Evolutionary conservation across 2,113 vertebrate genomes (phyloP).

Genomic region (Gracilinanus agilis): DNA sequence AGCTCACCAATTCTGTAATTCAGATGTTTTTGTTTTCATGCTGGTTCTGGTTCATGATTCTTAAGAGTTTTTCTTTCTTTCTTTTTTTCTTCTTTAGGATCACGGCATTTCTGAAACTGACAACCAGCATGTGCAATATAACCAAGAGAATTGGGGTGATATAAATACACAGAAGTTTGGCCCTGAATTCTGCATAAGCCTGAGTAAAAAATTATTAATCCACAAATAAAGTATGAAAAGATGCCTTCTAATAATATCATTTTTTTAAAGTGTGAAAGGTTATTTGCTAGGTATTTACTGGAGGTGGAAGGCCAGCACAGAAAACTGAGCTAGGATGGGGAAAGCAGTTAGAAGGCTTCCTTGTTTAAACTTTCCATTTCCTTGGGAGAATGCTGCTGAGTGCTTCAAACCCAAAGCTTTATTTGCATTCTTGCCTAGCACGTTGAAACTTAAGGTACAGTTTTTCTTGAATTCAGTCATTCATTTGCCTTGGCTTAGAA

Average conservation of each 20-base stretch:
- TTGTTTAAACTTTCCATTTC: constrained; percentile 2
- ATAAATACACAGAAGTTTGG: not conserved
- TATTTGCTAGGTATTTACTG: not conserved
- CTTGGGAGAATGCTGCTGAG: not conserved
- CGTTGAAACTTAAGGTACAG: not conserved
- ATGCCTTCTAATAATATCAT: not conserved
- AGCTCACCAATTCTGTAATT: not conserved
- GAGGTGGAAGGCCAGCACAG: not conserved
- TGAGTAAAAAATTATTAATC: not conserved
- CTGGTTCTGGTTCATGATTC: not conserved
- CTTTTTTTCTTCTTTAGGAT: not conserved
- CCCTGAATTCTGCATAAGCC: not conserved
- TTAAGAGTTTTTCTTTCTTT: not conserved
- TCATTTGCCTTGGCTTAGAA: constrained; percentile 1
- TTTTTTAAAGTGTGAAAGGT: not conserved
- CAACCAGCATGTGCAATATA: not conserved
- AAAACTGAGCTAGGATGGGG: not conserved
- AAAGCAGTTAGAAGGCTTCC: not conserved
- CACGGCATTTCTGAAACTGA: not conserved
- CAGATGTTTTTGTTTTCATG: not conserved
- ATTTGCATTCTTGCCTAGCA: not conserved
- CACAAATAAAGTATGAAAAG: not conserved
- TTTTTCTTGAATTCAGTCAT: constrained; percentile 6
- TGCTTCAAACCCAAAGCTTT: not conserved
- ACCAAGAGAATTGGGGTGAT: not conserved